These are phyloP conservation scores for Ophiothrix spiculata DNA, from an alignment of 35 echinoderm and acorn worm species.

Conservation along the genomic window DNA sequence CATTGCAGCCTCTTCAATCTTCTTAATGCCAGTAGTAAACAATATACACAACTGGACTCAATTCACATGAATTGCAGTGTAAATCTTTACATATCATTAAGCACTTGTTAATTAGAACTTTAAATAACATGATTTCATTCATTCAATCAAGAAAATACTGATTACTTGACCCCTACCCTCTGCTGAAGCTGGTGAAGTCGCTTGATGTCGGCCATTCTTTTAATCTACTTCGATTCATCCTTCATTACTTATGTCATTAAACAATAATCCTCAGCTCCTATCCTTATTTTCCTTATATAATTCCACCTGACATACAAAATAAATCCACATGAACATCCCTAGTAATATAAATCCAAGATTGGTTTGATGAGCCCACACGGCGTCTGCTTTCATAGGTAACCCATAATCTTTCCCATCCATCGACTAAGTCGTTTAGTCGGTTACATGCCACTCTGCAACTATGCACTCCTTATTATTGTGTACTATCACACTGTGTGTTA, in stretches of 20 bases:
- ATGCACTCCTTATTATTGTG: constrained; percentile 10
- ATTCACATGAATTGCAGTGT: too few species aligned
- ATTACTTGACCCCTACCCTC: not conserved
- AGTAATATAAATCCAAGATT: not conserved
- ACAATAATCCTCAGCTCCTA: too few species aligned
- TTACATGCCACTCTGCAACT: not conserved
- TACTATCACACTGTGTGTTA: not conserved
- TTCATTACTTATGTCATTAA: not conserved
- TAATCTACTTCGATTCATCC: not conserved
- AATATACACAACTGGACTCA: too few species aligned
- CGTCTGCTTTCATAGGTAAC: not conserved
- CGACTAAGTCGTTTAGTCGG: not conserved
- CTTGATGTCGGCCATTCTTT: constrained; percentile 3
- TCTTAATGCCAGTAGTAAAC: too few species aligned
- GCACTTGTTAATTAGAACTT: too few species aligned
- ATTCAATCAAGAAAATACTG: too few species aligned
- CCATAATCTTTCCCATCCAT: not conserved
- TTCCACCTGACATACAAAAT: not conserved
- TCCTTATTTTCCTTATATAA: not conserved
- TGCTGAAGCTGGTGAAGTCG: not conserved
- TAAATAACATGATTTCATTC: too few species aligned
- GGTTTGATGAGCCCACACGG: not conserved
- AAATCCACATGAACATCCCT: not conserved
- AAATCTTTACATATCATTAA: too few species aligned
- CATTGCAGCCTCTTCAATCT: too few species aligned